These are phyloP conservation scores for Cotesia vestalis DNA, from an alignment of 1,140 invertebrate genomes.

Conservation along the genomic window DNA sequence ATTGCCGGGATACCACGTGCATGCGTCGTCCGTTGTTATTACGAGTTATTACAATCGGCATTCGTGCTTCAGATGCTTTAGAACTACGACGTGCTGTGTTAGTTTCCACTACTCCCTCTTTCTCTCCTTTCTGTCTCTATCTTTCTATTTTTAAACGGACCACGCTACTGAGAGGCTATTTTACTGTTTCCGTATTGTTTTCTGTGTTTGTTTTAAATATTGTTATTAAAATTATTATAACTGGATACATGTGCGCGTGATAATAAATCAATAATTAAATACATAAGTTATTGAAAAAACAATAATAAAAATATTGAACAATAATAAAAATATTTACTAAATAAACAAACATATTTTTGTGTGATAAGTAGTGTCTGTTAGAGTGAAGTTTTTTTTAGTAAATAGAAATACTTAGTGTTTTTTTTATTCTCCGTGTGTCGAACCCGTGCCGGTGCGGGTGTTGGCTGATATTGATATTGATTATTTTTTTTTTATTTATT, in stretches of 20 bases:
- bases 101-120: background rate
- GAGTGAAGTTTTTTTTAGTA: background rate
- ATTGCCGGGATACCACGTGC: conserved; percentile 28
- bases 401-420: background rate
- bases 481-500: background rate
- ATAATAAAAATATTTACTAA: too few relatives aligned
- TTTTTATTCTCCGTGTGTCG: background rate
- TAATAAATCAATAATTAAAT: too few relatives aligned
- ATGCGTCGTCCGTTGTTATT: background rate
- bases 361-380: background rate
- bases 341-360: background rate
- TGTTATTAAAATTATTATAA: too few relatives aligned
- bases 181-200: too few relatives aligned
- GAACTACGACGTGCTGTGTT: background rate
- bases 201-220: too few relatives aligned
- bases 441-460: background rate
- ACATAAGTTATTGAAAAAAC: too few relatives aligned
- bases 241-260: too few relatives aligned
- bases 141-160: too few relatives aligned
- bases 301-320: too few relatives aligned
- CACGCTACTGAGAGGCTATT: too few relatives aligned
- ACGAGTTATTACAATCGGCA: background rate
- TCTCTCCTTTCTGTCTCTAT: background rate
- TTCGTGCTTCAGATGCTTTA: background rate
- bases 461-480: conserved; percentile 10